Evolutionary conservation across 2,797 vertebrate species (phyloP), one percentile per base, ranked within the genome.

Genomic region (Hybognathus amarus): DNA sequence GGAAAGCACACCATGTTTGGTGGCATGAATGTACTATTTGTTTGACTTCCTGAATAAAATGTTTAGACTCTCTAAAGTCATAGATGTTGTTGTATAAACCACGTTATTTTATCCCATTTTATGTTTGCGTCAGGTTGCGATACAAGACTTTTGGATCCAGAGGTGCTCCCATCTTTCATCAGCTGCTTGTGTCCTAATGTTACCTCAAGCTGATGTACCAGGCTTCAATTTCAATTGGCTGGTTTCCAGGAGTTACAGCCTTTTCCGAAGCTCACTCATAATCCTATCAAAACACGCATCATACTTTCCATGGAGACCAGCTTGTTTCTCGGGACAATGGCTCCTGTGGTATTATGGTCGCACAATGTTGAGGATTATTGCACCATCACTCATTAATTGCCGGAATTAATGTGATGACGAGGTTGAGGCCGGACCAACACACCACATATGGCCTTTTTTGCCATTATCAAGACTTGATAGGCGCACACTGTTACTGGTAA

Each of bases 241-340:
- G 8, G n/a, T 63, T 33, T 87, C 80, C 85, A 87, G 80, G 22
- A 79, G 84, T 89, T 73, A 69, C 77, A 82, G 80, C 80, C 42
- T 87, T 87, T 87, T 88, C 84, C 77, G 27, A 40, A 81, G 80
- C 83, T 85, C 61, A 54, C 77, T 85, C 67, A 52, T 89, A 89
- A 89, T 89, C 85, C 89, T 88, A 88, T 89, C 82, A 89, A 89
- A 89, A 89, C 84, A 90, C 74, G 54, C 80, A 89, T 87, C 89
- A 89, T 77, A 88, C 54, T 88, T 90, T 90, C 89, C 89, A 83
- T 87, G 61, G 80, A 90, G 83, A 88, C 82, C 68, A 76, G 80
- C 50, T 47, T 83, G 77, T 85, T 87, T 85, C 83, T 71, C 52
- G 42, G 71, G 82, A 86, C 75, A 77, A 76, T 76, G 54, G 71